Evolutionary conservation across 1,140 invertebrate species (phyloP).

Genomic region (Aphidius gifuensis): DNA sequence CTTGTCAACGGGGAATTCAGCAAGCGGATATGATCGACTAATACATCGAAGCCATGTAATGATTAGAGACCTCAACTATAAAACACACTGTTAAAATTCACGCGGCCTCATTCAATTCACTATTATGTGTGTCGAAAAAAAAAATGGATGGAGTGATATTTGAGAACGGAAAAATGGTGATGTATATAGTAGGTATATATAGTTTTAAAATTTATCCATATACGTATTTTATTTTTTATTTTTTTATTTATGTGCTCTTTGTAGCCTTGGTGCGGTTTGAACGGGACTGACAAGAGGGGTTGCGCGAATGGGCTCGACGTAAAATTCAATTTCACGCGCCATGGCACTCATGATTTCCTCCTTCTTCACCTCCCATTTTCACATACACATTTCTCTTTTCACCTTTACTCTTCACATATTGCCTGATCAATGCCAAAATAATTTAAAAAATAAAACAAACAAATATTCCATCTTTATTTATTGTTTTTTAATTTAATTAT

Average conservation of each 20-base stretch:
- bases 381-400: too few relatives aligned
- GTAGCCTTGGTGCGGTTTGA: not conserved
- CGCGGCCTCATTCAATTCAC: not conserved
- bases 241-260: too few relatives aligned
- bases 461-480: too few relatives aligned
- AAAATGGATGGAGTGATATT: not conserved
- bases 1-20: not conserved
- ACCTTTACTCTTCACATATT: too few relatives aligned
- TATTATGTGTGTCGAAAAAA: not conserved
- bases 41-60: slow-evolving; percentile 1
- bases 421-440: too few relatives aligned
- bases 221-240: too few relatives aligned
- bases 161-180: slow-evolving; percentile 1
- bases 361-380: slow-evolving; percentile 5
- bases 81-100: not conserved
- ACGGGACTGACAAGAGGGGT: slow-evolving; percentile 2
- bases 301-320: slow-evolving; percentile 23
- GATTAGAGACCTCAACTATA: slow-evolving; percentile 5
- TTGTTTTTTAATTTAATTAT: too few relatives aligned
- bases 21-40: slow-evolving; percentile 8
- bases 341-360: slow-evolving; percentile 28
- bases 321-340: slow-evolving; percentile 41
- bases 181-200: not conserved
- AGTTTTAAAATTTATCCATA: not conserved
- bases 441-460: too few relatives aligned